Conservation (phyloP, 2,113 vertebrate genomes). For the Maccullochella peelii region DNA sequence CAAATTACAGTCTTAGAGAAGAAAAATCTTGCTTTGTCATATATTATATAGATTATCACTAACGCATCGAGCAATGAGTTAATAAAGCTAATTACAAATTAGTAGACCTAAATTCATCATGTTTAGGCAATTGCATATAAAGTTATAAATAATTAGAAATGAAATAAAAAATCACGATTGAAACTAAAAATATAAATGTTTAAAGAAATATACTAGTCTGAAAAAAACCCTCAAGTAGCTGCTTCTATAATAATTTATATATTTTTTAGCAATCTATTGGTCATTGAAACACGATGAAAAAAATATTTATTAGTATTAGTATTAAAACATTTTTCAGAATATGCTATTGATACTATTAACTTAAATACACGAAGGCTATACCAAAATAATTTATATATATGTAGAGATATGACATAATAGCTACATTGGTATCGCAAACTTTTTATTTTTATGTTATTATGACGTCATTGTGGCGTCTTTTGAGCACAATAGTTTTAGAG, state of each 20-base stretch:
- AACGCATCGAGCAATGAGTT: not conserved
- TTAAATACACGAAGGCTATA: not conserved
- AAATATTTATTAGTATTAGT: not conserved
- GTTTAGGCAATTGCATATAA: not conserved
- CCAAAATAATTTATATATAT: not conserved
- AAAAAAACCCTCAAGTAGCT: not conserved
- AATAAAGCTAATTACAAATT: not conserved
- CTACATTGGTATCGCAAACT: not conserved
- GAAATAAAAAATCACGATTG: not conserved
- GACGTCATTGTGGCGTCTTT: not conserved
- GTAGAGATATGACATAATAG: not conserved
- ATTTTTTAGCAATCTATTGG: not conserved
- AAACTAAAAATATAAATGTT: not conserved
- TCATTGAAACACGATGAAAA: not conserved
- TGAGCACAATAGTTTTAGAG: not conserved
- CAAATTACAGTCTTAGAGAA: not conserved
- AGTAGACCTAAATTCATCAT: not conserved
- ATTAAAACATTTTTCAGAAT: no score
- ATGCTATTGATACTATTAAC: not conserved
- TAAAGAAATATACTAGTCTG: not conserved
- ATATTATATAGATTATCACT: not conserved
- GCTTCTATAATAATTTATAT: not conserved
- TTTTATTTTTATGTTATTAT: not conserved
- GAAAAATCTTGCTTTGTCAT: not conserved
- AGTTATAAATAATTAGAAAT: not conserved